Percentiles rank a stretch among this genome's conserved stretches.
Conservation (phyloP, 2,888 invertebrate species). For the Drosophila paucipuncta region DNA sequence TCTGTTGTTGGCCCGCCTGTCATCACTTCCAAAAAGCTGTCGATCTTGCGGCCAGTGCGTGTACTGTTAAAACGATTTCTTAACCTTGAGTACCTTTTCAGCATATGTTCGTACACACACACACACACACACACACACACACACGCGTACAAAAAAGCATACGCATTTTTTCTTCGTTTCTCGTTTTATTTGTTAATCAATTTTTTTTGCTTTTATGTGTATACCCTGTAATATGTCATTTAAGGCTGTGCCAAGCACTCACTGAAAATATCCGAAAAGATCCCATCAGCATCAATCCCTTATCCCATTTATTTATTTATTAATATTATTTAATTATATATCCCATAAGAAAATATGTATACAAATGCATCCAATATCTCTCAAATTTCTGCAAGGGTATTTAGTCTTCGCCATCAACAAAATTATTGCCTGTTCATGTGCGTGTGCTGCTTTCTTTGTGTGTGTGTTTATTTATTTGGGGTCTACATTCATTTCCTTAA, state of each 20-base stretch:
- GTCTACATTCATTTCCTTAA: conserved; percentile 74
- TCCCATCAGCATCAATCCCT: neutral
- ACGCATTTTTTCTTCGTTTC: conserved; percentile 34
- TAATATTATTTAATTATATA: neutral
- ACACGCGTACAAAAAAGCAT: neutral
- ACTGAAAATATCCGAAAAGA: neutral
- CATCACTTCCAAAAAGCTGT: conserved; percentile 77
- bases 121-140: conserved; percentile 6
- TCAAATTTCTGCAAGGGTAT: neutral
- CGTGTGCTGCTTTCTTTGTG: conserved; percentile 18
- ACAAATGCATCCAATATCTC: neutral
- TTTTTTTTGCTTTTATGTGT: conserved; percentile 38
- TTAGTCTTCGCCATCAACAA: neutral
- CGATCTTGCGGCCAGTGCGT: conserved; percentile 60
- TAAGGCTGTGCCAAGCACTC: too few species aligned
- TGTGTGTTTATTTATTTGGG: conserved; percentile 55
- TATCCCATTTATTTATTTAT: neutral
- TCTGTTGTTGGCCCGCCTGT: conserved; percentile 51
- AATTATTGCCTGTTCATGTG: conserved; percentile 47
- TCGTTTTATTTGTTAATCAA: conserved; percentile 65
- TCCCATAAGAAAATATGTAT: neutral
- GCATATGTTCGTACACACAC: conserved; percentile 24
- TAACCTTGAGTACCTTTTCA: conserved; percentile 81
- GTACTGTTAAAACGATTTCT: conserved; percentile 71
- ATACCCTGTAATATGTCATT: neutral